Evolutionary conservation across 2,797 vertebrate species (phyloP).

Genomic region (Potorous gilbertii): DNA sequence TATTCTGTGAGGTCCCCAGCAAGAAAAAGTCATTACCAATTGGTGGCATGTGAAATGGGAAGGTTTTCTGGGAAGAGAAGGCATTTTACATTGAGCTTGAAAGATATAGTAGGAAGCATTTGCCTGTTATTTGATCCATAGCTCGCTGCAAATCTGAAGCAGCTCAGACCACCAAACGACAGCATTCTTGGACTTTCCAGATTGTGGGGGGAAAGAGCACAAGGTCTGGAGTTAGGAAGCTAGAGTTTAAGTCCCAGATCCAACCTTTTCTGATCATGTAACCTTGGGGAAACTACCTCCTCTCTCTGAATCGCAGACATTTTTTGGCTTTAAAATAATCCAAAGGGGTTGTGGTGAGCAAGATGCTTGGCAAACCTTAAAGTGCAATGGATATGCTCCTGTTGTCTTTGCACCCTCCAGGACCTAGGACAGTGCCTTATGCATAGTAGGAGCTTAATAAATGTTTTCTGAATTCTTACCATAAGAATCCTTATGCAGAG

Average conservation of each 20-base stretch:
- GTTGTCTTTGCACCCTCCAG: not conserved
- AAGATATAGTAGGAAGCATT: not conserved
- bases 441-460: not conserved
- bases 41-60: not conserved
- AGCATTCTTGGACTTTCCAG: not conserved
- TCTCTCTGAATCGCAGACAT: not conserved
- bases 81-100: not conserved
- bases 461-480: not conserved
- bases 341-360: not conserved
- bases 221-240: not conserved
- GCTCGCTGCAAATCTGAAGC: not conserved
- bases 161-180: not conserved
- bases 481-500: not conserved
- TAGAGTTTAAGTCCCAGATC: not conserved
- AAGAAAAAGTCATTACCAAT: not conserved
- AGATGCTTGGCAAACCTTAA: not conserved
- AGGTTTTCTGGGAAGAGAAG: not conserved
- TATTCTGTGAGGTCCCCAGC: not conserved
- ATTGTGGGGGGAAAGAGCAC: not conserved
- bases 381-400: not conserved
- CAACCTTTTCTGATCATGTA: not conserved
- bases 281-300: not conserved
- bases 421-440: not conserved
- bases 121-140: not conserved
- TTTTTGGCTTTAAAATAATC: not conserved